A percentile compares a stretch with the other conserved stretches of the same genome.
phyloP scores from a whole-genome alignment of 2,113 vertebrate genomes.

The Sialia sialis region DNA sequence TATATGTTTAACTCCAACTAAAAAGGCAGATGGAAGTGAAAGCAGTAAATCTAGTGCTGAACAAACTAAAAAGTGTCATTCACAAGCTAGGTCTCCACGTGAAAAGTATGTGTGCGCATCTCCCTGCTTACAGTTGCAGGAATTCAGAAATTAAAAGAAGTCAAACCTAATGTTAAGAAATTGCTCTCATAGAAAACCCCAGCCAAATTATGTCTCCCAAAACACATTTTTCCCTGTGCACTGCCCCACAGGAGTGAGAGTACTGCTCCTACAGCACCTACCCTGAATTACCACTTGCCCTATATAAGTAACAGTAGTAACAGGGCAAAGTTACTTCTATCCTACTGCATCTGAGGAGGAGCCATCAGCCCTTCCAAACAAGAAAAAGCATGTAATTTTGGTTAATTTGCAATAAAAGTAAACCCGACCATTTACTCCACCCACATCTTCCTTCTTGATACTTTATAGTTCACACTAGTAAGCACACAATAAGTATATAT shows the following conservation, averaged over 20 bases:
- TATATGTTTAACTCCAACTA: not conserved
- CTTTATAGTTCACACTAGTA: not conserved
- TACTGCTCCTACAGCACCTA: not conserved
- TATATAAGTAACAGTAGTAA: not conserved
- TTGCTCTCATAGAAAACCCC: not conserved
- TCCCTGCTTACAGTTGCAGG: not conserved
- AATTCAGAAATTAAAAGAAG: not conserved
- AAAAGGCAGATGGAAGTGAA: not conserved
- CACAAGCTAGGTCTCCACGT: not conserved
- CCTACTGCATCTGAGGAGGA: not conserved
- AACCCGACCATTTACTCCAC: not conserved
- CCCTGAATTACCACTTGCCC: not conserved
- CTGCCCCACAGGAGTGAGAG: not conserved
- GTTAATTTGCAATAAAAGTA: not conserved
- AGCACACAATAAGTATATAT: not conserved
- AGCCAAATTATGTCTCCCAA: not conserved
- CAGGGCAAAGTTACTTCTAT: not conserved
- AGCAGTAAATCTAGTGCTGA: not conserved
- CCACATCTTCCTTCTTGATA: not conserved
- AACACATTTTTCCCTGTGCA: rapidly evolving
- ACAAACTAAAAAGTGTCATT: not conserved
- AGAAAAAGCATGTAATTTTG: not conserved
- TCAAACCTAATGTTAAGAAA: not conserved
- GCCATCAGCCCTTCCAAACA: not conserved
- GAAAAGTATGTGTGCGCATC: not conserved